Evolutionary conservation across 2,888 invertebrate species (phyloP).

Genomic region (Enchytraeus crypticus): DNA sequence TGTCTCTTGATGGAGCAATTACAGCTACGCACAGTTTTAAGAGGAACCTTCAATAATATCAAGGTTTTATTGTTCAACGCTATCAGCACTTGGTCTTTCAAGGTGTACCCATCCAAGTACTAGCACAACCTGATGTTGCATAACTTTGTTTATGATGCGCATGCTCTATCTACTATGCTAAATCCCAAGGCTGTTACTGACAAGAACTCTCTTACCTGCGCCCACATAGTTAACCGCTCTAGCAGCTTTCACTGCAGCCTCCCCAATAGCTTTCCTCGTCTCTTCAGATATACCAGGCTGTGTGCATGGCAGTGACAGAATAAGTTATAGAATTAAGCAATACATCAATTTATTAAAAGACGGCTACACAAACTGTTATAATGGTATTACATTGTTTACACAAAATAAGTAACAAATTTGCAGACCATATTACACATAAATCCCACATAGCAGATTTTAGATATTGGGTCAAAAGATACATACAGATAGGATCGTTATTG

Average conservation of each 20-base stretch:
- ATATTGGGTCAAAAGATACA: too few relatives aligned
- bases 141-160: background rate
- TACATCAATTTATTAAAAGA: background rate
- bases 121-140: background rate
- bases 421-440: too few relatives aligned
- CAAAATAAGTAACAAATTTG: too few relatives aligned
- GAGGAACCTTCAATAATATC: too few relatives aligned
- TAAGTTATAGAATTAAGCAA: background rate
- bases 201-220: slow-evolving; percentile 60
- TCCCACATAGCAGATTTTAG: too few relatives aligned
- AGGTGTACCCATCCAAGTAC: background rate
- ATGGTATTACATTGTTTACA: too few relatives aligned
- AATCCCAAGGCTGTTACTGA: too few relatives aligned
- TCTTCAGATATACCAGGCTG: slow-evolving; percentile 75
- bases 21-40: too few relatives aligned
- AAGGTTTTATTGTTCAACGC: too few relatives aligned
- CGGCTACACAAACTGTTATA: background rate
- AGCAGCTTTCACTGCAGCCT: slow-evolving; percentile 86
- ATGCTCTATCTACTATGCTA: background rate
- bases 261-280: slow-evolving; percentile 68
- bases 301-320: slow-evolving; percentile 19
- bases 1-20: too few relatives aligned
- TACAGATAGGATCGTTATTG: too few relatives aligned
- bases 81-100: too few relatives aligned
- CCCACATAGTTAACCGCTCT: slow-evolving; percentile 92